Percentiles rank a stretch among this genome's conserved stretches.
Evolutionary conservation across 2,113 vertebrate genomes (phyloP).

Genomic region (Cygnus buccinator): DNA sequence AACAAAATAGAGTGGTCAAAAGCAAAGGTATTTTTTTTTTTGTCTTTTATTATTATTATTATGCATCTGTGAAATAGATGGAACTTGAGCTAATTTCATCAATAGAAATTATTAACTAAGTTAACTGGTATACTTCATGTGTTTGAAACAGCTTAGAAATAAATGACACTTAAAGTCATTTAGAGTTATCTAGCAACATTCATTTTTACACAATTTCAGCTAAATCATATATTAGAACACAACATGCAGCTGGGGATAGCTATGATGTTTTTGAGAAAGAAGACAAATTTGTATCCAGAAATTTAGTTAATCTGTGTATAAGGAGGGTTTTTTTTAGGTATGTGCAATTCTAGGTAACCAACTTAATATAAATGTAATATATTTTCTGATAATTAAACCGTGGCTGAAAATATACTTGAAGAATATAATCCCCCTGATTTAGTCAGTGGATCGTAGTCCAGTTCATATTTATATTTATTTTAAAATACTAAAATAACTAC

Average conservation of each 20-base stretch:
- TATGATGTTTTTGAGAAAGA: not conserved
- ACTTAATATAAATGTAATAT: not conserved
- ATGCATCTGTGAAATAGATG: not conserved
- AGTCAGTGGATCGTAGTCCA: not conserved
- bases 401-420: not conserved
- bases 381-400: not conserved
- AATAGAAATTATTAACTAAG: not conserved
- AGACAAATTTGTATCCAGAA: not conserved
- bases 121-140: not conserved
- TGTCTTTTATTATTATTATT: not conserved
- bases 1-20: not conserved
- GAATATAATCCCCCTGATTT: not conserved
- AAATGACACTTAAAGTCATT: not conserved
- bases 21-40: not conserved
- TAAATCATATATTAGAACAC: not conserved
- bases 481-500: not conserved
- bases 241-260: not conserved
- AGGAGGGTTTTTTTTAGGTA: not conserved
- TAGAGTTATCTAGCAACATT: not conserved
- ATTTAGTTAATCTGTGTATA: not conserved
- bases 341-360: fast-evolving
- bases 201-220: not conserved
- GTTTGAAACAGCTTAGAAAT: not conserved
- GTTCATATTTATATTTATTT: not conserved
- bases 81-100: not conserved